A percentile compares a stretch with the other conserved stretches of the same genome.
Evolutionary conservation across 2,113 vertebrate genomes (phyloP).

Genomic region (Pituophis catenifer): DNA sequence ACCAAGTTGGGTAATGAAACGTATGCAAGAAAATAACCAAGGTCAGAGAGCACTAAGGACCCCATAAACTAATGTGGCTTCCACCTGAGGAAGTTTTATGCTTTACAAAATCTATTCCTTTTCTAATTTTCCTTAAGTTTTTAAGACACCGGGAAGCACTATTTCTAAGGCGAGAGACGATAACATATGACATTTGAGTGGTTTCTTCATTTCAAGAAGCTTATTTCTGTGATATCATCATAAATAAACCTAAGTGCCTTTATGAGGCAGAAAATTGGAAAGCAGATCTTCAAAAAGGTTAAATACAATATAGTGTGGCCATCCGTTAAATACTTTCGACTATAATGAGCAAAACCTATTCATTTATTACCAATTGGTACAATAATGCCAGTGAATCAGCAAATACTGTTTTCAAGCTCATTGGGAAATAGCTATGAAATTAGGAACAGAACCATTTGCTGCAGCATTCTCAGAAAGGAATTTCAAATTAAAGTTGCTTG

Average conservation of each 20-base stretch:
- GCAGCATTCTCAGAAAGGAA: background rate
- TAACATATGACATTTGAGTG: background rate
- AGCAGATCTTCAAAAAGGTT: conserved; percentile 34
- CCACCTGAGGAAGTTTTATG: background rate
- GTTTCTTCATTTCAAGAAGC: conserved; percentile 20
- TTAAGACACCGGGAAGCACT: background rate
- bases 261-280: conserved; percentile 41
- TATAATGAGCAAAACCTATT: conserved; percentile 27
- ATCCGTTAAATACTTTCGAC: conserved; percentile 26
- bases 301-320: conserved; percentile 28
- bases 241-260: conserved; percentile 24
- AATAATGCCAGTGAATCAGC: background rate
- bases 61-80: background rate
- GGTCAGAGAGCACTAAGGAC: background rate
- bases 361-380: conserved; percentile 7
- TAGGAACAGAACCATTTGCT: background rate
- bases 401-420: conserved; percentile 32
- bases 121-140: background rate
- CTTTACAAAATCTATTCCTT: background rate
- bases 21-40: background rate
- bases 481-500: background rate
- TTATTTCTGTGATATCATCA: conserved; percentile 17
- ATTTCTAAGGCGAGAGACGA: background rate
- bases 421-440: conserved; percentile 14
- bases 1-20: background rate